Conservation (phyloP, 23 tunicate genomes). For the Halocynthia roretzi region DNA sequence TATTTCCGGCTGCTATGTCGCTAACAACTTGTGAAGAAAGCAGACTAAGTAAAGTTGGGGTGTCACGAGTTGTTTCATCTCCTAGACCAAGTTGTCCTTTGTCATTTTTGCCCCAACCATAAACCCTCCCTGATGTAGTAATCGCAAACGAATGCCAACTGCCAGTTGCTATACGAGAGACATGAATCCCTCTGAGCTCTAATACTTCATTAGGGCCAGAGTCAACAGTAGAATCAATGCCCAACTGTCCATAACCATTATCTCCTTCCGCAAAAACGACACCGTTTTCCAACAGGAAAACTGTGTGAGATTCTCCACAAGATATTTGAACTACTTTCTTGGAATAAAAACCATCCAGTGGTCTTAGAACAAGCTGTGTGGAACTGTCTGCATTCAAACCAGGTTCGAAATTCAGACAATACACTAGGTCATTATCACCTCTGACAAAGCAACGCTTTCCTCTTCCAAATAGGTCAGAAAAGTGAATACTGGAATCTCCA, state of each 20-base stretch:
- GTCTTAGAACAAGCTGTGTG: too few species aligned
- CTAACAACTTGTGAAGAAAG: constrained; percentile 33
- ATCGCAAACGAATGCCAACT: constrained; percentile 71
- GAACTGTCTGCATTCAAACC: too few species aligned
- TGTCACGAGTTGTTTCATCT: constrained; percentile 18
- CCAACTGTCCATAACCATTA: constrained; percentile 82
- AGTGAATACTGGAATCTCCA: too few species aligned
- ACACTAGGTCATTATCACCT: too few species aligned
- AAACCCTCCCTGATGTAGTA: constrained; percentile 69
- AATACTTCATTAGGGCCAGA: constrained; percentile 3
- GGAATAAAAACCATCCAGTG: too few species aligned
- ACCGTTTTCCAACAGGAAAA: constrained; percentile 58
- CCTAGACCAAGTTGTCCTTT: constrained; percentile 88
- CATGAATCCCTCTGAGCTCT: constrained; percentile 55
- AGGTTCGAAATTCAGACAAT: too few species aligned
- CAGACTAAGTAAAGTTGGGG: constrained; percentile 38
- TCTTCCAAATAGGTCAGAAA: too few species aligned
- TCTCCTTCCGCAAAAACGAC: constrained; percentile 45
- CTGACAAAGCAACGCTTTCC: too few species aligned
- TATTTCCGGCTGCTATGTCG: constrained; percentile 57
- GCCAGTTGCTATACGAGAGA: constrained; percentile 59
- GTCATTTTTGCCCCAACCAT: constrained; percentile 94
- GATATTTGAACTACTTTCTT: constrained; percentile 45
- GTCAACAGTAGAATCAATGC: constrained; percentile 21
- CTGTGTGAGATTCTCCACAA: constrained; percentile 65